phyloP scores from a whole-genome alignment of 2,888 invertebrate genomes.

The Axea sp. region DNA sequence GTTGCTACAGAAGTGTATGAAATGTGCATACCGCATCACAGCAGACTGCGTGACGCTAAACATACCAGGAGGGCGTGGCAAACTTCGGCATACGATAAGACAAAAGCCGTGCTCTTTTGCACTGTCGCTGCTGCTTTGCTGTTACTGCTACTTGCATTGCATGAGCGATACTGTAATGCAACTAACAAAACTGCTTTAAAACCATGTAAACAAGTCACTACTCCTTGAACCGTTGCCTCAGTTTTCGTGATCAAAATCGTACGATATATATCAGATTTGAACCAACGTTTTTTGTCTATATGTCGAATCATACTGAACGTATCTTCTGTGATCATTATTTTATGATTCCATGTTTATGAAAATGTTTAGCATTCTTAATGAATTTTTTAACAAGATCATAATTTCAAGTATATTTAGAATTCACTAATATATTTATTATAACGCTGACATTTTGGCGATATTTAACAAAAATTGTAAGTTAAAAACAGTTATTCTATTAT shows the following conservation, averaged over 20 bases:
- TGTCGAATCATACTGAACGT: slow-evolving; percentile 28
- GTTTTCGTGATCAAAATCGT: slow-evolving; percentile 44
- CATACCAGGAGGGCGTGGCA: slow-evolving; percentile 49
- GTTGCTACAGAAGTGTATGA: slow-evolving; percentile 36
- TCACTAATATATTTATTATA: too few relatives aligned
- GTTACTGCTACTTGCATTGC: slow-evolving; percentile 18
- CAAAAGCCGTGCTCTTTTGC: slow-evolving; percentile 49
- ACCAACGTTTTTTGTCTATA: slow-evolving; percentile 45
- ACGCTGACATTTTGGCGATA: too few relatives aligned
- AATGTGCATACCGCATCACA: slow-evolving; percentile 44
- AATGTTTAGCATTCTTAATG: slow-evolving; percentile 24
- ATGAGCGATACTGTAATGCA: slow-evolving; percentile 43
- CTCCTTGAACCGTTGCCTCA: slow-evolving; percentile 16
- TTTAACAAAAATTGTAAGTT: too few relatives aligned
- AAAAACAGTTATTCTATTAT: too few relatives aligned
- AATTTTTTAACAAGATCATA: too few relatives aligned
- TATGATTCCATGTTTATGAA: slow-evolving; percentile 26
- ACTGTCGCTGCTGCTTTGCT: slow-evolving; percentile 22
- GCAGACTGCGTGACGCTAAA: slow-evolving; percentile 59
- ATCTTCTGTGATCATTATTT: slow-evolving; percentile 26
- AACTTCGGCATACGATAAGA: slow-evolving; percentile 39
- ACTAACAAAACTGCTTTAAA: slow-evolving; percentile 44
- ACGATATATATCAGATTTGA: slow-evolving; percentile 26
- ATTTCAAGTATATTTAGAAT: too few relatives aligned
- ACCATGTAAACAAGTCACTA: slow-evolving; percentile 39